Evolutionary conservation across 2,797 vertebrate genomes (phyloP).

Genomic region (Aphelocoma californica): DNA sequence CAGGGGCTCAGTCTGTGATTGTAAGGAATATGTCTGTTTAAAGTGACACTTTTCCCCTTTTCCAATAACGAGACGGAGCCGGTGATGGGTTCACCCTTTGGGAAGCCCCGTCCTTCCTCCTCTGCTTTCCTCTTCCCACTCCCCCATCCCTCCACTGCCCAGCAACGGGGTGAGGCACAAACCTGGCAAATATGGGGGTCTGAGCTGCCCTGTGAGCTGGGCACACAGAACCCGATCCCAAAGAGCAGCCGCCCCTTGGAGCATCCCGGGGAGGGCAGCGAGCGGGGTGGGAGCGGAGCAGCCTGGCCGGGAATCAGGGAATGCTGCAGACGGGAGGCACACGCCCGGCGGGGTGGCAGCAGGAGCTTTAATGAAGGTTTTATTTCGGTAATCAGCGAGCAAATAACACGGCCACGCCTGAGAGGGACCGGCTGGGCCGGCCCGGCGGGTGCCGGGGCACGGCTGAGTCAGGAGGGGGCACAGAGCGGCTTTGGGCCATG

Average conservation of each 20-base stretch:
- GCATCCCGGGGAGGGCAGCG: not conserved
- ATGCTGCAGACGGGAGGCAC: not conserved
- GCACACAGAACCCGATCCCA: not conserved
- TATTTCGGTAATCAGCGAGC: not conserved
- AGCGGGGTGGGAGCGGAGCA: not conserved
- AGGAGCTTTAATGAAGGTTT: not conserved
- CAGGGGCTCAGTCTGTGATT: not conserved
- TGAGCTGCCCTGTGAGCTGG: not conserved
- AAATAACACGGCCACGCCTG: not conserved
- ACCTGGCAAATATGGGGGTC: fast-evolving
- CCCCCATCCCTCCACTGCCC: too few species aligned
- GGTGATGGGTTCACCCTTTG: not conserved
- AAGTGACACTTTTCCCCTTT: not conserved
- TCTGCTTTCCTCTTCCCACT: not conserved
- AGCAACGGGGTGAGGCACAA: fast-evolving
- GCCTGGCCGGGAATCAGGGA: not conserved
- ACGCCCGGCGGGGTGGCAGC: not conserved
- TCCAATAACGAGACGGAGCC: not conserved
- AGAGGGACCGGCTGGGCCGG: slow-evolving; percentile 24
- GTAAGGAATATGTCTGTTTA: fast-evolving
- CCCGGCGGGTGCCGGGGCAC: not conserved
- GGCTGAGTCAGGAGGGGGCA: not conserved
- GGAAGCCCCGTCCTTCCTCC: not conserved
- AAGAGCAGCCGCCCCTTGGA: not conserved
- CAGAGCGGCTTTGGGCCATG: not conserved